Conservation (phyloP, 2,888 invertebrate genomes). For the Hermaeophaga mercurialis region DNA sequence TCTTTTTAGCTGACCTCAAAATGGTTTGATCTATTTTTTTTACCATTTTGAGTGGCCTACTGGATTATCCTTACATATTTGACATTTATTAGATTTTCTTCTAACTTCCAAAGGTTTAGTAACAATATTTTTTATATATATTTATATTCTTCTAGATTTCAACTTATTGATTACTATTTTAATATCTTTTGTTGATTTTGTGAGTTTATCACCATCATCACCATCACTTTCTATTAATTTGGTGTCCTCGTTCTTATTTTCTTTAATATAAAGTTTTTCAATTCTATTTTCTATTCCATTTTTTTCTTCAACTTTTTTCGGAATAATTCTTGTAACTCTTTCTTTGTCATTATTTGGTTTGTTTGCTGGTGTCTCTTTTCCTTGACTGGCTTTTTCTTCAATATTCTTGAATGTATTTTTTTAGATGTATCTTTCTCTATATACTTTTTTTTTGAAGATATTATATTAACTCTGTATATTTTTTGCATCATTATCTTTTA, state of each 20-base stretch:
- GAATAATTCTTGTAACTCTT: too few relatives aligned
- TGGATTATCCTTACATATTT: background rate
- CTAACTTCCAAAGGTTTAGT: conserved; percentile 54
- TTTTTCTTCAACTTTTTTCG: too few relatives aligned
- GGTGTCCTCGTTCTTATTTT: background rate
- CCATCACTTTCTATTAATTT: background rate
- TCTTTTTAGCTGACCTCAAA: background rate
- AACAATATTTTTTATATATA: background rate
- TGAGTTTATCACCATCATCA: background rate
- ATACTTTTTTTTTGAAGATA: too few relatives aligned
- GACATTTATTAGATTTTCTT: conserved; percentile 48
- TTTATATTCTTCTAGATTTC: conserved; percentile 22
- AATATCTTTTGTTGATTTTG: conserved; percentile 11
- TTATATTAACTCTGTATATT: too few relatives aligned
- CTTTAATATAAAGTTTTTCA: background rate
- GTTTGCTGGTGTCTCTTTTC: too few relatives aligned
- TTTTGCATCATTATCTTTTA: background rate
- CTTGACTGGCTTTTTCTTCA: too few relatives aligned
- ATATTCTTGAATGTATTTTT: too few relatives aligned
- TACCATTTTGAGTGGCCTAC: conserved; percentile 3
- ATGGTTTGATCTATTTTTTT: conserved; percentile 9
- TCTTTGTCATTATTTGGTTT: too few relatives aligned
- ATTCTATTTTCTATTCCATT: background rate
- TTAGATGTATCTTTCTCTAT: too few relatives aligned
- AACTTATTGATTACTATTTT: conserved; percentile 27